Evolutionary conservation across 2,113 vertebrate species (phyloP), one percentile per base, ranked within the genome.

Genomic region (Grammomys dolichurus): DNA sequence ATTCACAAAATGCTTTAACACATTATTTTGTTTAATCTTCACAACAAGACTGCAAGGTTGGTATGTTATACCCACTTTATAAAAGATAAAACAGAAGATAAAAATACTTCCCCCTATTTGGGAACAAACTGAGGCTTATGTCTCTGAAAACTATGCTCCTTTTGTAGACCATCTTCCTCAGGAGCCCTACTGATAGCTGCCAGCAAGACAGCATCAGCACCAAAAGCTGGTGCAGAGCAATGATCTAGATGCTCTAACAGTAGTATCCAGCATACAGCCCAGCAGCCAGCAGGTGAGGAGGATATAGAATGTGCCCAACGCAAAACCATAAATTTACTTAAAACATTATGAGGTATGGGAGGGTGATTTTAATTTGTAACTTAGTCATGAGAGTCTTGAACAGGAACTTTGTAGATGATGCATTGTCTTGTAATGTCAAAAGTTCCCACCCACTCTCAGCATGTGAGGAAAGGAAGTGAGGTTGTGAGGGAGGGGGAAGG

Each of bases 161-260:
- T 67, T 40, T 46, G 80, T 40, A 28, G 28, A 33, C 73, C 11
- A 2, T 10, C 73, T 78, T 43, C 40, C n/a, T 72, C 22, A 3
- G 77, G 51, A 51, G 43, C 22, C 76, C 33, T 28, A 48, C 22
- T 11, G 69, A 17, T 19, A 9, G n/a, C 22, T 28, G 10, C 43
- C 43, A 12, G 60, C 4, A 46, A 43, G n/a, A 36, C 20, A 11
- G 2, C 1, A 16, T 3, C 17, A 14, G 20, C 33, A 0, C 16
- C 0, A 11, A 16, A 73, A 67, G 2, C 20, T 1, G 36, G 13
- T 12, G 12, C 36, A 24, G 51, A 77, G 36, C 72, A 56, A 3
- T 0, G 13, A 20, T 26, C 56, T 17, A 0, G 13, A 16, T 26
- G 11, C 63, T 56, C 22, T 33, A n/a, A 17, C 5, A 63, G 40